Base-by-base conservation (phyloP, 2,113 vertebrate species). In the Malurus elegans region DNA sequence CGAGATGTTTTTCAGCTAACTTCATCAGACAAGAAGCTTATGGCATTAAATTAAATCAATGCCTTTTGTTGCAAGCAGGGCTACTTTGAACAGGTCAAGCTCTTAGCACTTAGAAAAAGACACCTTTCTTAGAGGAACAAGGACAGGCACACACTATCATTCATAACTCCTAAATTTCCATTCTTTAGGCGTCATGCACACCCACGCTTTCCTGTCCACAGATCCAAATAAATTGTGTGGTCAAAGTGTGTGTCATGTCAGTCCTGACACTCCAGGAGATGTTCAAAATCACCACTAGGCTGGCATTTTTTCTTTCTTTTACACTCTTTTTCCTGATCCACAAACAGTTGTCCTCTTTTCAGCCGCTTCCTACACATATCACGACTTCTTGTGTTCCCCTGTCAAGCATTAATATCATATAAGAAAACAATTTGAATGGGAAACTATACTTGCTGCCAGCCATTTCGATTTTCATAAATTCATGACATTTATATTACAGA, bases 401-500 rank as follows among this genome's bases (percentile, higher is more conserved):
- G 16, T 50, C 78, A 62, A 2, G 12, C 3, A 5, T 62, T 89
- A 78, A 25, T 38, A 50, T 34, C 12, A 91, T 61, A 69, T 8
- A 1, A 34, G 18, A 73, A 84, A 67, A 58, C 3, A 47, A 38
- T 42, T 34, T 65, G 8, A 72, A 70, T 3, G 48, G 12, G 21
- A 86, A 87, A 51, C 4, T 26, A 12, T 19, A 24, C 8, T 64
- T 53, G 18, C 28, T 83, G 24, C 17, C 69, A 50, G 15, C 6
- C 32, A 36, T 38, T 83, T 69, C 57, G 10, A 54, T 88, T 73
- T 86, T 32, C 17, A 18, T 65, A 20, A 57, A 65, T 40, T 56
- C 8, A 47, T 2, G 0, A 11, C 12, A 19, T 8, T 47, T 11
- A 2, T 57, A 3, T 42, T 26, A 62, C 14, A 25, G 12, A 42